Base-by-base conservation (phyloP, 2,797 vertebrate genomes). In the Loris lydekkerianus region DNA sequence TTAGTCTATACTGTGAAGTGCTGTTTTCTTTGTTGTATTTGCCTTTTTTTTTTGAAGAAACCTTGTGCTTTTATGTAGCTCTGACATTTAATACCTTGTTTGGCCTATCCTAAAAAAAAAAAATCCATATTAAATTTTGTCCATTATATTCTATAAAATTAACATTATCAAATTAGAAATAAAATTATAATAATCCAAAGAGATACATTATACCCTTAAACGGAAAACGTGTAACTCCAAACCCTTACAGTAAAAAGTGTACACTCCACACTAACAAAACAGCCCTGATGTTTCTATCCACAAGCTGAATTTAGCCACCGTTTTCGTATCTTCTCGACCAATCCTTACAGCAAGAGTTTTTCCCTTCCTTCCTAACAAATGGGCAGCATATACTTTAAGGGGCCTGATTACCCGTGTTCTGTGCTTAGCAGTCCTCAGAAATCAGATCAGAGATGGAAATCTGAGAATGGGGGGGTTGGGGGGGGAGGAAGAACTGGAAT, bases 21-120 rank as follows among this genome's bases (percentile, higher is more conserved):
- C 77, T 60, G 18, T n/a, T 63, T 91, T 75, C 9, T 93, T 91
- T 76, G 27, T 75, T 93, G 82, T 6, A 70, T 17, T 87, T 60
- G 15, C 1, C n/a, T 14, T 14, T 29, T 63, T 1, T 78, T 21
- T n/a, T 76, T 40, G 86, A 49, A 63, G 53, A 58, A 88, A 46
- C 58, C 1, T 27, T 65, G 1, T 80, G 31, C 2, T 56, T 93
- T 88, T 29, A 76, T 56, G n/a, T 5, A 43, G 37, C 43, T 78
- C 46, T 63, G n/a, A 53, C 8, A 61, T n/a, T 46, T 67, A 73
- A 85, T 67, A 76, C 15, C 8, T 5, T 63, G 14, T 75, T 84
- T 75, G 7, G 34, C 18, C n/a, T 43, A 21, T 13, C 23, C 31
- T 65, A 88, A 85, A 75, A 90, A 43, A 56, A 46, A 46, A 84